Evolutionary conservation across 2,113 vertebrate species (phyloP).

Genomic region (Phyllostomus hastatus): DNA sequence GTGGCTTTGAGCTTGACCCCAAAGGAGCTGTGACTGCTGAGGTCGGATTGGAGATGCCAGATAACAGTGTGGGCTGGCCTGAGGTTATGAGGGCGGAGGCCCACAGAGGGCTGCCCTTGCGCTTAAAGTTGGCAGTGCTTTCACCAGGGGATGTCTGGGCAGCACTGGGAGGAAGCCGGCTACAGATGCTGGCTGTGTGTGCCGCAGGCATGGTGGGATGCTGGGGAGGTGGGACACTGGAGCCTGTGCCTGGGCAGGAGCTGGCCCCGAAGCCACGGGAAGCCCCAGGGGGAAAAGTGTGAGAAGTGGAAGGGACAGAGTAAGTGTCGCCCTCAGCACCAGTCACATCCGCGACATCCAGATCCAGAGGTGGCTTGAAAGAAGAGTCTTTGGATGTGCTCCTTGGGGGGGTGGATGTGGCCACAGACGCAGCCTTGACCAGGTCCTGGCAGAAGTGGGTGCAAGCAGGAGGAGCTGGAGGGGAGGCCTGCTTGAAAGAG

Average conservation of each 20-base stretch:
- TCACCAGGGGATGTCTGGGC: constrained; percentile 21
- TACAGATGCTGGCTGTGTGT: constrained; percentile 74
- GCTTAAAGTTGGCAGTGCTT: constrained; percentile 16
- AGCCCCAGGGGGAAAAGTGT: constrained; percentile 80
- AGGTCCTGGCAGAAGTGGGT: background rate
- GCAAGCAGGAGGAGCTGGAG: background rate
- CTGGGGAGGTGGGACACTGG: constrained; percentile 79
- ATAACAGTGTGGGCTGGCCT: constrained; percentile 57
- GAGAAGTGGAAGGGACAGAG: constrained; percentile 18
- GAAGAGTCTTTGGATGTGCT: constrained; percentile 53
- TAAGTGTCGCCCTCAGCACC: accelerated
- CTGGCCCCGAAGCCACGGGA: constrained; percentile 15
- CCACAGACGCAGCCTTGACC: background rate
- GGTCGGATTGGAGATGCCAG: constrained; percentile 57
- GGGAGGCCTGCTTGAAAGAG: background rate
- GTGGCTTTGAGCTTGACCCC: background rate
- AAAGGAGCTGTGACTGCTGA: constrained; percentile 57
- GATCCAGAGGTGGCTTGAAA: constrained; percentile 78
- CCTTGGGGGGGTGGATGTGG: background rate
- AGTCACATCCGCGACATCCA: constrained; percentile 48
- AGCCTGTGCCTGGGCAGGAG: constrained; percentile 55
- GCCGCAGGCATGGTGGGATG: background rate
- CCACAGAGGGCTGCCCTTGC: background rate
- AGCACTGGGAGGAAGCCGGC: constrained; percentile 71
- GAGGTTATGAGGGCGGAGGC: constrained; percentile 4